Evolutionary conservation across 2,888 invertebrate genomes (phyloP).

Genomic region (Chaetogeoica ovagalla): DNA sequence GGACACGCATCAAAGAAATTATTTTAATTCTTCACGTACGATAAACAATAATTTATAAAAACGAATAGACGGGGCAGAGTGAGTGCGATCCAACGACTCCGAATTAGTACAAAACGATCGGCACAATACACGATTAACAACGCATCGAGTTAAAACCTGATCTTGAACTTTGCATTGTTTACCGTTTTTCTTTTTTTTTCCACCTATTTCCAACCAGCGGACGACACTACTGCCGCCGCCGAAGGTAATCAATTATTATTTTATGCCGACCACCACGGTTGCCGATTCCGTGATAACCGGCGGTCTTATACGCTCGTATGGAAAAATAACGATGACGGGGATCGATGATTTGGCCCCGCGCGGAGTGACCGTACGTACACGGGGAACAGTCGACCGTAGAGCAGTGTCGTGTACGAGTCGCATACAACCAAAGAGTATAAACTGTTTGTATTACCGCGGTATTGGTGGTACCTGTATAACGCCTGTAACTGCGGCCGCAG

Average conservation of each 20-base stretch:
- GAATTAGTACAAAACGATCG: background rate
- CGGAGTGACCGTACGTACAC: no score
- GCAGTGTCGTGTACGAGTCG: no score
- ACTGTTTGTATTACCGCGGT: no score
- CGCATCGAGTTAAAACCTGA: background rate
- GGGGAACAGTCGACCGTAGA: no score
- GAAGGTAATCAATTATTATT: background rate
- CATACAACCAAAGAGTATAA: no score
- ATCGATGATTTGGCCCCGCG: background rate
- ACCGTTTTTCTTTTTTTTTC: conserved; percentile 8
- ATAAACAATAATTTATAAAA: background rate
- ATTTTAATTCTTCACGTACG: background rate
- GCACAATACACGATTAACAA: background rate
- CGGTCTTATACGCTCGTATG: background rate
- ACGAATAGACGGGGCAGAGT: no score
- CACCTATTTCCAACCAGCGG: no score
- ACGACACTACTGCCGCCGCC: background rate
- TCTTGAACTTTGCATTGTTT: conserved; percentile 45
- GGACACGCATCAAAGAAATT: background rate
- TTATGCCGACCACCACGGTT: background rate
- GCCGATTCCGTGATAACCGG: conserved; percentile 6
- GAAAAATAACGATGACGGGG: background rate
- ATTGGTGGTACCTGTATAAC: no score
- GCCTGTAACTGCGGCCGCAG: no score
- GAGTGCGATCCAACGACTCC: background rate